Base-by-base conservation (phyloP, 2,113 vertebrate genomes). In the Eupsittula cactorum region DNA sequence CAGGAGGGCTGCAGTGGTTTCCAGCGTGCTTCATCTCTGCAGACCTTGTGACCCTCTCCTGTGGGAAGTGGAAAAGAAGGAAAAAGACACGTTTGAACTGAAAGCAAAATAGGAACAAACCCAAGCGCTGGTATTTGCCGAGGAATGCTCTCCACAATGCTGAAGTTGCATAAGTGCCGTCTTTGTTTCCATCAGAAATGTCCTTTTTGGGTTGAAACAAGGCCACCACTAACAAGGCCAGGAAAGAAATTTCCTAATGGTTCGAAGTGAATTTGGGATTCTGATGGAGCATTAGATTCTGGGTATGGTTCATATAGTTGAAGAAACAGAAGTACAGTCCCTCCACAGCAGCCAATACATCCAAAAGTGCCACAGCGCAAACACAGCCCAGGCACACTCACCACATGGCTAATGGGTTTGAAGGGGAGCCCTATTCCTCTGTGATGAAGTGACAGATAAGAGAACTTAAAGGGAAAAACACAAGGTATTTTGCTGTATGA, bases 121-220 rank as follows among this genome's bases (percentile, higher is more conserved):
- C 55, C 55, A 52, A 37, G 64, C 2, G 3, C 42, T 96, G 75
- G 81, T 95, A 82, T 88, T 93, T 87, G 69, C 85, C 71, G 91
- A 94, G 92, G 92, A 97, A 97, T 96, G 69, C 92, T 97, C 80
- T 82, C 93, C 96, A 97, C 96, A 97, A 94, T 96, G 94, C 97
- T 97, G 90, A 96, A 96, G 86, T 96, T 96, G 97, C 96, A 84
- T 84, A 96, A 97, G 93, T 94, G 74, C 84, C 0, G 60, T 93
- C 94, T 96, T 97, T 97, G 92, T 96, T 97, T 94, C 86, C 59
- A 79, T 93, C 90, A 78, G 90, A 96, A 91, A 92, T 93, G 87
- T 92, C 47, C 55, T 92, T 93, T 86, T 94, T 84, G 93, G 77
- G 96, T 97, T 97, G 96, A 97, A 97, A 90, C 82, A 75, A 97